Conservation (phyloP, 35 echinoderm and acorn worm species). For the Heliocidaris tuberculata region DNA sequence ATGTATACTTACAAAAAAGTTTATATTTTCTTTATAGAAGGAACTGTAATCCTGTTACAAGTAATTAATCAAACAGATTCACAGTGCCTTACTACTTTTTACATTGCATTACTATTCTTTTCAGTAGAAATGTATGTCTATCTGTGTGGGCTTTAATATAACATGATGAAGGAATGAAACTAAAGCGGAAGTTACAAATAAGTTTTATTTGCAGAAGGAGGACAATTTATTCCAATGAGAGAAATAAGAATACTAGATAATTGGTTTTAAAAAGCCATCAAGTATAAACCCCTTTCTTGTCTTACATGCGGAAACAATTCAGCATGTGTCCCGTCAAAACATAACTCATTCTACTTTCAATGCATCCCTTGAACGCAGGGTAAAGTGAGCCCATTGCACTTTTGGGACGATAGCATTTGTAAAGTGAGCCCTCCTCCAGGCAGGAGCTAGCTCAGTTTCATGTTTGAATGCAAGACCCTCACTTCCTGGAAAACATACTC, state of each 20-base stretch:
- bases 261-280: not conserved
- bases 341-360: not conserved
- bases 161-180: not conserved
- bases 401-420: not conserved
- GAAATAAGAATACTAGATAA: not conserved
- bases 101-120: no score
- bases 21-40: no score
- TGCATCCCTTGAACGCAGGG: not conserved
- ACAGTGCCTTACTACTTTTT: no score
- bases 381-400: not conserved
- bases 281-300: not conserved
- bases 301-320: not conserved
- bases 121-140: no score
- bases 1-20: no score
- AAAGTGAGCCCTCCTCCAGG: not conserved
- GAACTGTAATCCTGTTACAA: no score
- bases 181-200: not conserved
- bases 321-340: not conserved
- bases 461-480: not conserved
- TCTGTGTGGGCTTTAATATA: no score
- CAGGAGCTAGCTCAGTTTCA: not conserved
- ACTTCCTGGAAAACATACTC: not conserved
- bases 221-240: not conserved
- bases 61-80: no score
- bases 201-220: not conserved